Conservation (phyloP, 1,140 invertebrate genomes). For the Apis mellifera region Amel_HAv3.1 CM009932.2:2658001-2658500, state of each 20-base stretch:
- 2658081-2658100: too few relatives aligned
- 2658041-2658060: too few relatives aligned
- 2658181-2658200: too few relatives aligned
- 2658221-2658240: not conserved
- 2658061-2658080: too few relatives aligned
- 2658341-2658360: not conserved
- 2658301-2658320: not conserved
- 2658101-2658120: too few relatives aligned
- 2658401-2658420: constrained; percentile 13
- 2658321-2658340: not conserved
- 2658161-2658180: too few relatives aligned
- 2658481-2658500: constrained; percentile 19
- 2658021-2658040: too few relatives aligned
- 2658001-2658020: too few relatives aligned
- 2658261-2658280: not conserved
- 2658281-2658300: not conserved
- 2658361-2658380: not conserved
- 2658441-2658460: constrained; percentile 9
- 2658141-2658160: too few relatives aligned
- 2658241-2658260: not conserved
- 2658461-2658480: not conserved
- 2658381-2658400: not conserved
- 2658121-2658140: too few relatives aligned
- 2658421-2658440: not conserved
- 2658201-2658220: not conserved